Conservation (phyloP, 1,140 invertebrate genomes). For the Dendrolimus punctatus region DNA sequence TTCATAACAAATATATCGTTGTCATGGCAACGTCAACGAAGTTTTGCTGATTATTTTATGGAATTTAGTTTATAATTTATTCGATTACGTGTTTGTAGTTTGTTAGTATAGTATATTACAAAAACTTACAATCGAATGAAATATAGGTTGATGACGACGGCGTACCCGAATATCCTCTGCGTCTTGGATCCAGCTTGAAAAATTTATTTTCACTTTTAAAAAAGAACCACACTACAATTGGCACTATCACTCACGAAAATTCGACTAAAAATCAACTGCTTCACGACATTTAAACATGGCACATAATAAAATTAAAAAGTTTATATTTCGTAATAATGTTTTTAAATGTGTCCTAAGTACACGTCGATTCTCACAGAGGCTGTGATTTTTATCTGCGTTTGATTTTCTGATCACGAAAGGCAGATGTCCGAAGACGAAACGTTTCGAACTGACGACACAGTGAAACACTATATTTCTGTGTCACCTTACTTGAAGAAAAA, state of each 20-base stretch:
- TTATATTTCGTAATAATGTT: background rate
- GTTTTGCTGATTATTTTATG: too few species aligned
- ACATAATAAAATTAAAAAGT: too few species aligned
- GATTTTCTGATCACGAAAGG: slow-evolving; percentile 37
- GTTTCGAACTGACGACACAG: slow-evolving; percentile 4
- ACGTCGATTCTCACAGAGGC: slow-evolving; percentile 24
- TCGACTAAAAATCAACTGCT: too few species aligned
- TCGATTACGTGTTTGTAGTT: too few species aligned
- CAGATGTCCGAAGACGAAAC: slow-evolving; percentile 19
- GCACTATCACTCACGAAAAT: slow-evolving; percentile 1
- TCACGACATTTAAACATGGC: too few species aligned
- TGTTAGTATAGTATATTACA: too few species aligned
- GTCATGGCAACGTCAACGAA: too few species aligned
- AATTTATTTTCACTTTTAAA: slow-evolving; percentile 6
- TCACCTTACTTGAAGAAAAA: background rate
- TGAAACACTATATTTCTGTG: slow-evolving; percentile 18
- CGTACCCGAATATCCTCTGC: slow-evolving; percentile 29
- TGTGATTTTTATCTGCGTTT: slow-evolving; percentile 37
- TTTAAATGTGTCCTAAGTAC: slow-evolving; percentile 8
- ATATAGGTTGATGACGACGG: slow-evolving; percentile 12
- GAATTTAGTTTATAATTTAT: too few species aligned
- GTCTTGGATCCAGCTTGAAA: slow-evolving; percentile 33
- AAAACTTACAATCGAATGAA: slow-evolving; percentile 25
- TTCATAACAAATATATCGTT: too few species aligned
- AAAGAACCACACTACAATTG: slow-evolving; percentile 9